Conservation (phyloP, 2,797 vertebrate genomes). For the Pristis pectinata region DNA sequence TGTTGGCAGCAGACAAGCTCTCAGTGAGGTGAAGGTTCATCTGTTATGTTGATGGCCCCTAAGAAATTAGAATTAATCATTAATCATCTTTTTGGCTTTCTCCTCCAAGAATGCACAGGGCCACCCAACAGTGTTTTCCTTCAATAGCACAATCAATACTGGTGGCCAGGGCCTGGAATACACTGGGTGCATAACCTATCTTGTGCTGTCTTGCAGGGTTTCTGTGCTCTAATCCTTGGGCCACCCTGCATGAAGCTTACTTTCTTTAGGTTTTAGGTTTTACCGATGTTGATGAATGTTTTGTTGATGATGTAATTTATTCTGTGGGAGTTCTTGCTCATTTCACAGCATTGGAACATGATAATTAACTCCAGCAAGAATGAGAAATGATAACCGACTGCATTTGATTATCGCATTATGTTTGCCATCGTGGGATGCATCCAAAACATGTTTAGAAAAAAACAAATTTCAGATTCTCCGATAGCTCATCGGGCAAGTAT, state of each 20-base stretch:
- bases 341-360: constrained; percentile 18
- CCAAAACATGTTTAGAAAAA: constrained; percentile 18
- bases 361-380: constrained; percentile 29
- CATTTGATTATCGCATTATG: constrained; percentile 26
- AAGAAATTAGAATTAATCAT: neutral
- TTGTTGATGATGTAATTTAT: neutral
- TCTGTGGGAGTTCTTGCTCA: constrained; percentile 7
- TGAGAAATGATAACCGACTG: constrained; percentile 30
- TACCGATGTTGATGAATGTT: neutral
- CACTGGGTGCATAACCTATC: neutral
- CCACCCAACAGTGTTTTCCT: neutral
- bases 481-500: neutral
- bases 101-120: neutral
- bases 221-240: neutral
- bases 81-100: neutral
- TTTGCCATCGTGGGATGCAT: neutral
- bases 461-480: neutral
- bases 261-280: neutral
- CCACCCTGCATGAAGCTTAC: neutral
- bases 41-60: neutral
- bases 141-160: too few species aligned
- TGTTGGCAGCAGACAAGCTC: neutral
- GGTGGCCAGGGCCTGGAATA: neutral
- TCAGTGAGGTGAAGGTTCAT: neutral
- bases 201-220: neutral